Evolutionary conservation across 2,113 vertebrate species (phyloP), one percentile per base, ranked within the genome.

Genomic region (Barnardius zonarius): DNA sequence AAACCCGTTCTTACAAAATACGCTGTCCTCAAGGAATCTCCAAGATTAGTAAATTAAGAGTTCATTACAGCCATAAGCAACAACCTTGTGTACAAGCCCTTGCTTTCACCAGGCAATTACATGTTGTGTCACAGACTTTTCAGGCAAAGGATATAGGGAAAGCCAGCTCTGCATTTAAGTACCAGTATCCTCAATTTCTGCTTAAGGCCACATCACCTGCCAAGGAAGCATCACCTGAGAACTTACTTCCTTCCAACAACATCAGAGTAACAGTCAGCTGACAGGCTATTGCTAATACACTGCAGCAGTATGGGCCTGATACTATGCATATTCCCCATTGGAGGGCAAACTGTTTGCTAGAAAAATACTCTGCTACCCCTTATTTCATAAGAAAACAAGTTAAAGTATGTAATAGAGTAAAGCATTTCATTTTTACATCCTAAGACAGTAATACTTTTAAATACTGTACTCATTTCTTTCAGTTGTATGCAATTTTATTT

Each of bases 121-220:
- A 35, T 6, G 18, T 64, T 92, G 13, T 41, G 83, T 68, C 90
- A 92, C 67, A 49, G 31, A 55, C 55, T 75, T 82, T 39, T 64
- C 83, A 93, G 48, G 66, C 80, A 78, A 93, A 85, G 22, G 51
- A 83, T 31, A 84, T 76, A 94, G 8, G 54, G 30, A 93, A 92
- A 93, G 46, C 66, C 83, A 95, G 83, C 86, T 93, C 88, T 96
- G 92, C 83, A 92, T 87, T 57, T 33, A 90, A 93, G 61, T 88
- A 92, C 80, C 87, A 91, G n/a, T 72, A 72, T 52, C 92, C 81
- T 92, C 62, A 43, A 12, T 37, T 84, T 92, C 77, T 88, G 61
- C 93, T 86, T 57, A 63, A 84, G 83, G 94, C 88, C 82, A 69
- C 83, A 81, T 48, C 55, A 62, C 51, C 70, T 91, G 62, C 41